A percentile compares a stretch with the other conserved stretches of the same genome.
phyloP scores from a whole-genome alignment of 2,797 vertebrate species.

The Syngnathus rostellatus region DNA sequence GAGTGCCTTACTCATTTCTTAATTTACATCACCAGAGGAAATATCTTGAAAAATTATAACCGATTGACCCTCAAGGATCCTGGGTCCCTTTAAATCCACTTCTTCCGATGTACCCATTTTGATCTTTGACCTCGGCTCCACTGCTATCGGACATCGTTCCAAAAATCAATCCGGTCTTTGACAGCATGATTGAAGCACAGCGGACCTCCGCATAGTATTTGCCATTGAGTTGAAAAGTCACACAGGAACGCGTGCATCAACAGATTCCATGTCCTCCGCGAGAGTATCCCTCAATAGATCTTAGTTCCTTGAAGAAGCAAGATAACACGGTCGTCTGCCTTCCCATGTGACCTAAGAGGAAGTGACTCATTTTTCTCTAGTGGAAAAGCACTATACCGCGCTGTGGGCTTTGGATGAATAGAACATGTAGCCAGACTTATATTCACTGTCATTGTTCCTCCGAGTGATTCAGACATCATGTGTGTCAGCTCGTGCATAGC shows the following conservation, averaged over 20 bases:
- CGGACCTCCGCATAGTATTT: neutral
- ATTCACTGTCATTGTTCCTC: conserved; percentile 1
- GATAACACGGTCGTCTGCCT: neutral
- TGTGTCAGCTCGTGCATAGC: conserved; percentile 1
- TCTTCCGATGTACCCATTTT: neutral
- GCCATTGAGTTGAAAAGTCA: neutral
- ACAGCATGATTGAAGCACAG: neutral
- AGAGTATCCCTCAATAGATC: neutral
- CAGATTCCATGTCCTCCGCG: neutral
- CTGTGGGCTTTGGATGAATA: neutral
- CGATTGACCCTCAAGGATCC: neutral
- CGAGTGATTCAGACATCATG: conserved; percentile 6
- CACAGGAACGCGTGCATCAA: neutral
- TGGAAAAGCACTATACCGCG: conserved; percentile 5
- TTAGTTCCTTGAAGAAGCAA: conserved; percentile 2
- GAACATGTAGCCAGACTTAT: neutral
- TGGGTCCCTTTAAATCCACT: neutral
- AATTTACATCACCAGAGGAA: neutral
- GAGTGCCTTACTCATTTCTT: neutral
- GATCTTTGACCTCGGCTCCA: neutral
- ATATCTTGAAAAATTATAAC: neutral
- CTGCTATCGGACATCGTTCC: neutral
- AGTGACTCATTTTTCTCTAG: conserved; percentile 16
- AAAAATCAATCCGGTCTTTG: neutral
- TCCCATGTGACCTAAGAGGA: conserved; percentile 4